Conservation (phyloP, 2,113 vertebrate species). For the Hydrolagus affinis region DNA sequence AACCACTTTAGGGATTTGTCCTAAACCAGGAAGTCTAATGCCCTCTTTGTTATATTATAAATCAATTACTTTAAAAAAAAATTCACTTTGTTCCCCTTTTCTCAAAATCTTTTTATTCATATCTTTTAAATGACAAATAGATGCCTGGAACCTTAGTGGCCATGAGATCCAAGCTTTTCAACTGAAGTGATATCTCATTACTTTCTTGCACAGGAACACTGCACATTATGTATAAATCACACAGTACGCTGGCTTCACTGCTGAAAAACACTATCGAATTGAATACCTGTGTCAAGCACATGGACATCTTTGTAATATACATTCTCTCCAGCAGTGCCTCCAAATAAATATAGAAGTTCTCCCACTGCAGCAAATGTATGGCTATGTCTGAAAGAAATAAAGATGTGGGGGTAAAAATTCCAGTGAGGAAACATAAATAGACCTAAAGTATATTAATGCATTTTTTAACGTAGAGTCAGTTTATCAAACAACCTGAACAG, state of each 20-base stretch:
- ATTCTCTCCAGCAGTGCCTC: slow-evolving; percentile 45
- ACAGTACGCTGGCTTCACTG: neutral
- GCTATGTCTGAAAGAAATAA: slow-evolving; percentile 43
- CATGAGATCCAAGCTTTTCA: neutral
- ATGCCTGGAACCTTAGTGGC: no score
- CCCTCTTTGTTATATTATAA: no score
- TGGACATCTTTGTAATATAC: slow-evolving; percentile 48
- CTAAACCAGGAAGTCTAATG: no score
- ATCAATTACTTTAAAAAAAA: no score
- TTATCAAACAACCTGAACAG: no score
- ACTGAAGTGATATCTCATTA: neutral
- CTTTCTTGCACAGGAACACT: neutral
- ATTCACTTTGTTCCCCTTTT: no score
- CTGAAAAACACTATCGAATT: neutral
- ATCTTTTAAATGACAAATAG: no score
- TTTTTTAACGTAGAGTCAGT: neutral
- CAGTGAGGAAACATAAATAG: neutral
- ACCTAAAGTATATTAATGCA: neutral
- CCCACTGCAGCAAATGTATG: slow-evolving; percentile 48
- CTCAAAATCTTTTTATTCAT: no score
- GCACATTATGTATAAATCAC: neutral
- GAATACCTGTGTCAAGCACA: slow-evolving; percentile 54
- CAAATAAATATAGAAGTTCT: slow-evolving; percentile 56
- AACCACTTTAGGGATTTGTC: no score
- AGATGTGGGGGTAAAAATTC: no score